Evolutionary conservation across 2,888 invertebrate species (phyloP), one percentile per base, ranked within the genome.

Genomic region (Uropetala carovei): DNA sequence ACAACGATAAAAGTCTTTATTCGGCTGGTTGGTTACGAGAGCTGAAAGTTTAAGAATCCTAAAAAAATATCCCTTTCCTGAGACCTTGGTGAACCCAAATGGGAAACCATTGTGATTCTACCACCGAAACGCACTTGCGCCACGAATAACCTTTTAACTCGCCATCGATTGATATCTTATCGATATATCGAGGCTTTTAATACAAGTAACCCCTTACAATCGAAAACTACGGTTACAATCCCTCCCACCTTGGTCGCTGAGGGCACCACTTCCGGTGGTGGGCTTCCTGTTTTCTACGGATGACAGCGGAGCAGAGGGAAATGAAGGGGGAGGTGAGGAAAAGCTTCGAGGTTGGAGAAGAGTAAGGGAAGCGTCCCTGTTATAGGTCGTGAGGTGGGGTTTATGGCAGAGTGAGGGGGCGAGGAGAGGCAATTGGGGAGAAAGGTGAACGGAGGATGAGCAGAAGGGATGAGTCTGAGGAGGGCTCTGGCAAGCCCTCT

Each of bases 211-310:
- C 85, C 85, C 85, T 8, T 60, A 85, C 57, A 86, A 86, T 60
- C 86, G 30, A 60, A 64, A 30, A 14, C 85, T n/a, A 27, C 18
- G 83, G 43, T 83, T 83, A 9, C 56, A 83, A 43, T 57, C 11
- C 83, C 22, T 57, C 83, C 18, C 56, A 83, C 83, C 57, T 30
- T 60, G 27, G 60, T 30, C 60, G 86, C 16, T 56, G 86, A 86
- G 86, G 86, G 60, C 86, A 86, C 86, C 86, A 86, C 86, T 86
- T 86, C 86, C 86, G 86, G 86, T 86, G 86, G 86, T 18, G 59
- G 86, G 86, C 86, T 86, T 86, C 86, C 86, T 86, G 86, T 86
- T 86, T 86, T 86, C 86, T 86, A 60, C 86, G 86, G 86, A 86
- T 86, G 86, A 86, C 86, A 30, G 86, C 86, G 86, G 86, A 86